Conservation (phyloP, 2,113 vertebrate genomes). For the Rhynchopsitta pachyrhyncha region DNA sequence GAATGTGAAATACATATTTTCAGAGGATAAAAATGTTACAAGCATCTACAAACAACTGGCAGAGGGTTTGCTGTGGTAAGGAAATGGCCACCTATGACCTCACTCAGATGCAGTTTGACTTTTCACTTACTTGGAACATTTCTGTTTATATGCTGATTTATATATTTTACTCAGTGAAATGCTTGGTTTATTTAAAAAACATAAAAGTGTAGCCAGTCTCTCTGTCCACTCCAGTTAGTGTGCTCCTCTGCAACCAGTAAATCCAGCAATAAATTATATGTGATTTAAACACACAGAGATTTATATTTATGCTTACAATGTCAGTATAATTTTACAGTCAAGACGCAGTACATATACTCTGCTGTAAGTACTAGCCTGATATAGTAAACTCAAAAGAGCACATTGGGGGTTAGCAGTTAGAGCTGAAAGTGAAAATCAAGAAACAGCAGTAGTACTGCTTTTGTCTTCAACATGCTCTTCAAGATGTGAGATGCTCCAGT, state of each 20-base stretch:
- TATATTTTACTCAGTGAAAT: neutral
- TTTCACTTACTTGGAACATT: conserved; percentile 52
- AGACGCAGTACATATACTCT: conserved; percentile 42
- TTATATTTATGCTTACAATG: conserved; percentile 62
- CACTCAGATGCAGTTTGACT: neutral
- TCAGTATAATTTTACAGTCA: conserved; percentile 71
- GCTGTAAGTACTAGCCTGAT: conserved; percentile 66
- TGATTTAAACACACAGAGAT: conserved; percentile 52
- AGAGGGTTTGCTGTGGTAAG: neutral
- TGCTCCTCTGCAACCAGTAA: conserved; percentile 33
- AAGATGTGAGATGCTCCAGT: conserved; percentile 75
- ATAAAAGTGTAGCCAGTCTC: neutral
- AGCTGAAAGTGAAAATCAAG: conserved; percentile 75
- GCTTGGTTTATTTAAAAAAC: conserved; percentile 33
- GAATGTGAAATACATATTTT: neutral
- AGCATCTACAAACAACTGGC: neutral
- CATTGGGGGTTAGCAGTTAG: conserved; percentile 63
- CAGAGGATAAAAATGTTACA: neutral
- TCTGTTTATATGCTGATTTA: conserved; percentile 5
- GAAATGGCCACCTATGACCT: neutral
- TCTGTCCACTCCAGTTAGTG: neutral
- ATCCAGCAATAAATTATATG: conserved; percentile 46
- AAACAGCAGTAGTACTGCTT: conserved; percentile 70
- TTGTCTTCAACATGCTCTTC: conserved; percentile 76
- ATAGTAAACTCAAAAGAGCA: conserved; percentile 69